phyloP scores from a whole-genome alignment of 2,797 vertebrate genomes.

The Tauraco hartlaubi region DNA sequence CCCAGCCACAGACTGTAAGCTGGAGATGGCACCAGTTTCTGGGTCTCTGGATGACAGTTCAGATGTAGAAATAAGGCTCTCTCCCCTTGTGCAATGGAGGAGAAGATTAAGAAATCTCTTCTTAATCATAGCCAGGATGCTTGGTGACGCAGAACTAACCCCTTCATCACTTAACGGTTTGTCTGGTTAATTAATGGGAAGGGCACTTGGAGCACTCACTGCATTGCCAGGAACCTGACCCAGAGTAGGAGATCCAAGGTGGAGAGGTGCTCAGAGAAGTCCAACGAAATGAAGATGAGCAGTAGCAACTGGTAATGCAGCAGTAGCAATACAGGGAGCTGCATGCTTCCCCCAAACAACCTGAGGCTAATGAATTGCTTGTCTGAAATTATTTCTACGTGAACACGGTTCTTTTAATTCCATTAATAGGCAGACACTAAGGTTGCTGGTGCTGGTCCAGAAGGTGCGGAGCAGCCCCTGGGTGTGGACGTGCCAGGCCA shows the following conservation, averaged over 20 bases:
- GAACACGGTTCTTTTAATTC: not conserved
- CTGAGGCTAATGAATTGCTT: not conserved
- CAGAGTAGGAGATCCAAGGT: no score
- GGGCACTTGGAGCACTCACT: not conserved
- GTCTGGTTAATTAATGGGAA: not conserved
- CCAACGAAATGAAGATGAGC: fast-evolving
- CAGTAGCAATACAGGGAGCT: not conserved
- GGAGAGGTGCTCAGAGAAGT: not conserved
- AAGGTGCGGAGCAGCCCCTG: not conserved
- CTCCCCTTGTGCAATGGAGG: fast-evolving
- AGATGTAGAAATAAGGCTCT: not conserved
- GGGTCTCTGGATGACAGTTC: not conserved
- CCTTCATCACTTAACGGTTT: not conserved
- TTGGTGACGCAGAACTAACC: not conserved
- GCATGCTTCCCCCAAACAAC: fast-evolving
- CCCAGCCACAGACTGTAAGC: not conserved
- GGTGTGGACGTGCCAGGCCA: not conserved
- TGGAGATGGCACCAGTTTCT: not conserved
- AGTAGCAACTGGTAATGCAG: not conserved
- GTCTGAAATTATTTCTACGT: not conserved
- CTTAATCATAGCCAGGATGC: not conserved
- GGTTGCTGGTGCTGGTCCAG: not conserved
- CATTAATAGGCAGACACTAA: not conserved
- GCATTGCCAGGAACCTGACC: not conserved
- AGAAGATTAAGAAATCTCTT: not conserved